phyloP scores from a whole-genome alignment of 2,888 invertebrate genomes.

The Hofmannophila pseudospretella region DNA sequence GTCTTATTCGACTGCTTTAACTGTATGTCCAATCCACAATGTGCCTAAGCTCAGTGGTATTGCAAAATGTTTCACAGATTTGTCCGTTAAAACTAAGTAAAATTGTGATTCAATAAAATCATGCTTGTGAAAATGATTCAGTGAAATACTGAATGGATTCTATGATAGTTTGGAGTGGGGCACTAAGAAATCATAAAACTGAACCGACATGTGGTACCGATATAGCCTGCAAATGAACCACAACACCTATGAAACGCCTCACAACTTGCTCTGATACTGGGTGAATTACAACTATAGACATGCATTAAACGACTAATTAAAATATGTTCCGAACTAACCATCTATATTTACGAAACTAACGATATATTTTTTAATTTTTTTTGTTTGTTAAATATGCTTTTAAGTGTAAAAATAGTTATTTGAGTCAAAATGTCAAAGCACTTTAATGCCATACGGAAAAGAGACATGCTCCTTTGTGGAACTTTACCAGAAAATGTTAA shows the following conservation, averaged over 20 bases:
- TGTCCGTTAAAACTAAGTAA: conserved; percentile 12
- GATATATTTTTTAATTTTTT: conserved; percentile 60
- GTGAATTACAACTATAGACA: conserved; percentile 66
- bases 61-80: conserved; percentile 8
- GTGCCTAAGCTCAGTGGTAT: conserved; percentile 4
- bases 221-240: conserved; percentile 44
- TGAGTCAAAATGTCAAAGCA: conserved; percentile 58
- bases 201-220: conserved; percentile 48
- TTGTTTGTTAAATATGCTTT: conserved; percentile 50
- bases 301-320: conserved; percentile 72
- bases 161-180: background rate
- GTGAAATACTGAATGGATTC: background rate
- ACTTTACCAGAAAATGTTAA: conserved; percentile 29
- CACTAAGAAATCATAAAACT: conserved; percentile 9
- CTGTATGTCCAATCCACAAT: conserved; percentile 39
- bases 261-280: conserved; percentile 41
- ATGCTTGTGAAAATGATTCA: conserved; percentile 18
- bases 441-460: conserved; percentile 31
- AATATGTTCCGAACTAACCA: conserved; percentile 67
- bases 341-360: conserved; percentile 66
- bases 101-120: conserved; percentile 18
- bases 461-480: conserved; percentile 7
- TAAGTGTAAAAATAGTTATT: conserved; percentile 72
- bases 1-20: background rate
- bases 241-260: conserved; percentile 37